phyloP scores from a whole-genome alignment of 1,140 invertebrate species.

The Drosophila athabasca region DNA sequence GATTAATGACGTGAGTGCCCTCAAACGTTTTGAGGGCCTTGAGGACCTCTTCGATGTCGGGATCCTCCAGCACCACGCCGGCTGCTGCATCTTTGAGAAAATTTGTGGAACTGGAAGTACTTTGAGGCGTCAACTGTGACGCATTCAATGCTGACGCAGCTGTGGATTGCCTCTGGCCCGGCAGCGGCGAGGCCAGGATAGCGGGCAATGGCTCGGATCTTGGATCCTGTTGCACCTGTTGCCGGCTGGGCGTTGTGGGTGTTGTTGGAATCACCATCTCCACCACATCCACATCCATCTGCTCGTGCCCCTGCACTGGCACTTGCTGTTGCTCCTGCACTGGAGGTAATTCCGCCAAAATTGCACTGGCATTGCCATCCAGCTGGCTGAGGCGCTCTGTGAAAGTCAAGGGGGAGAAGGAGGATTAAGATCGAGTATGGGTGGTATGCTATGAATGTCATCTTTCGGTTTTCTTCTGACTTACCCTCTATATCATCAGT shows the following conservation, averaged over 20 bases:
- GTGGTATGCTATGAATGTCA: constrained; percentile 3
- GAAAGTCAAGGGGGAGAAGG: constrained; percentile 17
- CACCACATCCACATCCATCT: neutral
- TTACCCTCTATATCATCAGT: constrained; percentile 76
- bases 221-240: constrained; percentile 32
- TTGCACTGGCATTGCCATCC: constrained; percentile 57
- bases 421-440: neutral
- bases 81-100: constrained; percentile 64
- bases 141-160: constrained; percentile 15
- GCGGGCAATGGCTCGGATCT: constrained; percentile 1
- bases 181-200: constrained; percentile 20
- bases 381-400: constrained; percentile 77
- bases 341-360: constrained; percentile 24
- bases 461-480: constrained; percentile 3
- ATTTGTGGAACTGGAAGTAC: constrained; percentile 59
- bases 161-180: constrained; percentile 12
- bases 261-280: neutral
- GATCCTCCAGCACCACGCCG: constrained; percentile 72
- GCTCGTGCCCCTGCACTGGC: constrained; percentile 3
- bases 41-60: constrained; percentile 79
- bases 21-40: constrained; percentile 81
- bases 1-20: constrained; percentile 53
- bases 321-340: constrained; percentile 9
- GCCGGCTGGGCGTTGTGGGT: constrained; percentile 38
- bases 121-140: constrained; percentile 59